A percentile compares a stretch with the other conserved stretches of the same genome.
Conservation (phyloP, 2,888 invertebrate genomes). For the Cryptus armator region DNA sequence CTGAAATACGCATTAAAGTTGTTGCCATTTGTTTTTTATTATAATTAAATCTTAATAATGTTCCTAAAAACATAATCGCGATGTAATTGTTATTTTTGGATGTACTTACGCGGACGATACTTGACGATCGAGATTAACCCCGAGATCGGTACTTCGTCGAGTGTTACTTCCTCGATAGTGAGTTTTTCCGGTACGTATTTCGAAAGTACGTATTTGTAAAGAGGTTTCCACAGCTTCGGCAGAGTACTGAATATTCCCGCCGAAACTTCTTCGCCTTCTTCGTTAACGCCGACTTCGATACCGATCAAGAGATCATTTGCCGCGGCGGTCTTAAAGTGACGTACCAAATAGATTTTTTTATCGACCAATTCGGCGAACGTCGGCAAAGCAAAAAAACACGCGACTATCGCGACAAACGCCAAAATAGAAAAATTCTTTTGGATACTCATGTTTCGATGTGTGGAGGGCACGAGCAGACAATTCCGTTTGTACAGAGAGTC, state of each 20-base stretch:
- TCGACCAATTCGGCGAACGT: background rate
- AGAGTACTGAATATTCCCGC: background rate
- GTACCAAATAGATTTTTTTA: constrained; percentile 19
- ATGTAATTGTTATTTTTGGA: too few species aligned
- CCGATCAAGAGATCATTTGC: constrained; percentile 12
- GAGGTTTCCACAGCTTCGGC: background rate
- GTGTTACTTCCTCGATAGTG: background rate
- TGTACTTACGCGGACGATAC: constrained; percentile 16
- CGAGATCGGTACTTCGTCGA: constrained; percentile 1
- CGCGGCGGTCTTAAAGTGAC: background rate
- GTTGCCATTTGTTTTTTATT: too few species aligned
- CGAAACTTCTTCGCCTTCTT: constrained; percentile 15
- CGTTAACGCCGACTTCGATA: background rate
- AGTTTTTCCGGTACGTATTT: background rate
- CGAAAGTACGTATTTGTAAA: background rate
- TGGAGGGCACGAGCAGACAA: background rate
- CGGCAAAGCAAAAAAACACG: constrained; percentile 7
- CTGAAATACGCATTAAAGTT: background rate
- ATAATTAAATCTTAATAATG: too few species aligned
- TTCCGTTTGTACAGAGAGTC: background rate
- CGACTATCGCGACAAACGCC: background rate
- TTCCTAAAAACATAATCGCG: too few species aligned
- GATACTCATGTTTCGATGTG: background rate
- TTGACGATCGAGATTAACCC: constrained; percentile 12
- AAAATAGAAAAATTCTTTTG: background rate